phyloP scores from a whole-genome alignment of 2,797 vertebrate species.

The Oreonectes daqikongensis region DNA sequence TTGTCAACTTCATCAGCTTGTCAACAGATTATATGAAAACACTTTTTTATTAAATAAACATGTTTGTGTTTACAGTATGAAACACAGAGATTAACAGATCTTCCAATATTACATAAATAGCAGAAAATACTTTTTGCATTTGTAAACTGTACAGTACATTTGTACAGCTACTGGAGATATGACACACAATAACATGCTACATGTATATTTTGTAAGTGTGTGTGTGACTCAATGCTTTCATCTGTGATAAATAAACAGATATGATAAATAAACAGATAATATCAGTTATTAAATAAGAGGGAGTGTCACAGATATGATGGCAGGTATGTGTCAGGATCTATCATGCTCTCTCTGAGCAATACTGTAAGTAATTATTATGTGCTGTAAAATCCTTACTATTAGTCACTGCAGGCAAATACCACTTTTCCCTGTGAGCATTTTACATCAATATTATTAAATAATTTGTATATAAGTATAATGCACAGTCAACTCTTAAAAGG shows the following conservation, averaged over 20 bases:
- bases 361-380: constrained; percentile 21
- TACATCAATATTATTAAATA: constrained; percentile 69
- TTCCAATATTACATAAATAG: background rate
- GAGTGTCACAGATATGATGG: constrained; percentile 39
- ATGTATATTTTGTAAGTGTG: background rate
- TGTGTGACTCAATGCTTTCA: background rate
- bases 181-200: too few relatives aligned
- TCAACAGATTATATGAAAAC: constrained; percentile 32
- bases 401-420: constrained; percentile 59
- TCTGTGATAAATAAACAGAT: constrained; percentile 32
- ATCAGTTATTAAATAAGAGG: too few relatives aligned
- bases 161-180: background rate
- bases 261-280: background rate
- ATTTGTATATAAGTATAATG: constrained; percentile 35
- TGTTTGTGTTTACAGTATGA: too few relatives aligned
- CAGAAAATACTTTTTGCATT: background rate
- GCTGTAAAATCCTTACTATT: constrained; percentile 37
- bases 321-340: constrained; percentile 28
- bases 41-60: background rate
- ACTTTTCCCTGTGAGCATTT: constrained; percentile 56
- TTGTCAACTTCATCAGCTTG: constrained; percentile 47
- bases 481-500: too few relatives aligned
- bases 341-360: constrained; percentile 18
- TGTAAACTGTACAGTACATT: too few relatives aligned
- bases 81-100: too few relatives aligned